These are phyloP conservation scores for Helobdella robusta DNA, from an alignment of 2,888 invertebrate genomes.

Conservation along the genomic window DNA sequence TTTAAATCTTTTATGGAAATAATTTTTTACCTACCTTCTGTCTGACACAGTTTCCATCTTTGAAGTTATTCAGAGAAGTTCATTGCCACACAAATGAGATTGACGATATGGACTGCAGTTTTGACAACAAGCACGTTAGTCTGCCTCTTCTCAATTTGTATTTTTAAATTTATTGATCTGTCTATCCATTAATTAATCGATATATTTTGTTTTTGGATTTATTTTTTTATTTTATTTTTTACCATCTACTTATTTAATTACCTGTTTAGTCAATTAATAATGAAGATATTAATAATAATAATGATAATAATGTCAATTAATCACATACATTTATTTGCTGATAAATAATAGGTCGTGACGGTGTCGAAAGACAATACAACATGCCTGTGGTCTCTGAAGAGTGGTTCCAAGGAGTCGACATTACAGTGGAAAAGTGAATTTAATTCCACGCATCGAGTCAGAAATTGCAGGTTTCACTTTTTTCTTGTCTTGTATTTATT, in stretches of 20 bases:
- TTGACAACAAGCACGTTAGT: constrained; percentile 58
- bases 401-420: constrained; percentile 60
- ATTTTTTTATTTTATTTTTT: background rate
- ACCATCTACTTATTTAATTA: background rate
- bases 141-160: background rate
- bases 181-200: background rate
- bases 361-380: constrained; percentile 79
- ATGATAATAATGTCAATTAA: background rate
- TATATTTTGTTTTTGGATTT: background rate
- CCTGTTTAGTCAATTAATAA: background rate
- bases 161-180: background rate
- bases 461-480: constrained; percentile 44
- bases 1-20: no score
- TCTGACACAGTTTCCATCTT: constrained; percentile 60
- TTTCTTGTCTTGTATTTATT: background rate
- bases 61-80: constrained; percentile 63
- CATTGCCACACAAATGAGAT: constrained; percentile 79
- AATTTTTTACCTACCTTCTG: no score
- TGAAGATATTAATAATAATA: background rate
- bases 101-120: constrained; percentile 84
- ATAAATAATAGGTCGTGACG: constrained; percentile 59
- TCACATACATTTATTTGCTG: background rate
- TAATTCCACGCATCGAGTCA: constrained; percentile 41
- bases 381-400: constrained; percentile 66
- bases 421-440: constrained; percentile 58